These are phyloP conservation scores for Atta texana DNA, from an alignment of 1,140 invertebrate species.

Conservation along the genomic window DNA sequence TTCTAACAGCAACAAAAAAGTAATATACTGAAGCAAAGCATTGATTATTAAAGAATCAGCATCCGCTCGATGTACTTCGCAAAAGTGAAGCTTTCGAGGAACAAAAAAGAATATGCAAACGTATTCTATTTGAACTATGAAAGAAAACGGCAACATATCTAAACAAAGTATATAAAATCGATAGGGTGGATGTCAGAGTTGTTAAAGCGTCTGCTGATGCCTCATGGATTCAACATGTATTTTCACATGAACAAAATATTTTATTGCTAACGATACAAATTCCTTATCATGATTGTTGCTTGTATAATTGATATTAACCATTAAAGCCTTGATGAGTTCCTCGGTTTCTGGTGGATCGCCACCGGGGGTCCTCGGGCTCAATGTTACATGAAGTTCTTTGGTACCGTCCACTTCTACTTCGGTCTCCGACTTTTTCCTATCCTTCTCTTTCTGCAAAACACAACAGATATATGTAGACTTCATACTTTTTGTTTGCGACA, in stretches of 20 bases:
- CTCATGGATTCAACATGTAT: constrained; percentile 76
- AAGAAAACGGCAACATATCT: neutral
- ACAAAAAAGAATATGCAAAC: constrained; percentile 37
- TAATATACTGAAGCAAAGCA: constrained; percentile 22
- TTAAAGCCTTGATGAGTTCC: constrained; percentile 93
- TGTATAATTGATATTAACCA: constrained; percentile 85
- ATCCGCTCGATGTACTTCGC: neutral
- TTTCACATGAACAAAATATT: constrained; percentile 77
- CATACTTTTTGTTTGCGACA: neutral
- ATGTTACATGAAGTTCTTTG: constrained; percentile 90
- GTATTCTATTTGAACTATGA: constrained; percentile 20
- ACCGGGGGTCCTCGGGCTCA: constrained; percentile 92
- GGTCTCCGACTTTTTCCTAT: constrained; percentile 86
- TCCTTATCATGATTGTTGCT: constrained; percentile 68
- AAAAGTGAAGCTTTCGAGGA: constrained; percentile 21
- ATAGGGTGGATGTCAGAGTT: constrained; percentile 65
- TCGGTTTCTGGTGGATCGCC: constrained; percentile 96
- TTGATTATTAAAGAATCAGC: constrained; percentile 16
- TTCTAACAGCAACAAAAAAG: neutral
- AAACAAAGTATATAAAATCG: constrained; percentile 58
- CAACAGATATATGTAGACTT: constrained; percentile 30
- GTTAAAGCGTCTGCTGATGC: constrained; percentile 59
- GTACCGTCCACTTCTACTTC: constrained; percentile 90
- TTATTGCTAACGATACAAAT: constrained; percentile 82
- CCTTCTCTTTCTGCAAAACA: constrained; percentile 82